These are phyloP conservation scores for Mohoua ochrocephala DNA, from an alignment of 2,113 vertebrate genomes.

Conservation along the genomic window DNA sequence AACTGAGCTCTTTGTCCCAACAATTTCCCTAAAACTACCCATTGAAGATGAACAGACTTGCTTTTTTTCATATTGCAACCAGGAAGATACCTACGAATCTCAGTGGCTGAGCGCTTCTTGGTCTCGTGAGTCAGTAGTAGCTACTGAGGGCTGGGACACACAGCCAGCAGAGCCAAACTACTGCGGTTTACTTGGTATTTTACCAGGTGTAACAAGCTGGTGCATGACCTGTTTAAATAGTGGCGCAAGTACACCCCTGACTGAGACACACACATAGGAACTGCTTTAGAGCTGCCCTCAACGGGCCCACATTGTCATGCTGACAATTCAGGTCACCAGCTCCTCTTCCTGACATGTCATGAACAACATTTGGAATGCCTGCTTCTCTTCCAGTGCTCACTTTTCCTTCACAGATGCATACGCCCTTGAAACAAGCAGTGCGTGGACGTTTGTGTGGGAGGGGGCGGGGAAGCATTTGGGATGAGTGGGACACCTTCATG, in stretches of 20 bases:
- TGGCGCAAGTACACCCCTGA: background rate
- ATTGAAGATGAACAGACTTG: background rate
- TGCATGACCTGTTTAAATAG: background rate
- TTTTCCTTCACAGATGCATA: background rate
- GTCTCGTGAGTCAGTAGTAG: background rate
- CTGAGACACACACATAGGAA: background rate
- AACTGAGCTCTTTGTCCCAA: background rate
- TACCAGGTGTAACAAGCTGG: background rate
- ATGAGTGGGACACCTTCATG: slow-evolving; percentile 57
- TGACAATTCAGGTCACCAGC: background rate
- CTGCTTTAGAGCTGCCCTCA: background rate
- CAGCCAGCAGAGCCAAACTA: background rate
- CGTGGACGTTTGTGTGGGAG: background rate
- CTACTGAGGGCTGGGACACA: background rate
- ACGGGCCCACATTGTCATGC: fast-evolving
- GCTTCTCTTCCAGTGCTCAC: background rate
- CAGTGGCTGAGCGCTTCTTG: background rate
- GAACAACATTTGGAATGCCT: background rate
- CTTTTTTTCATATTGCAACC: background rate
- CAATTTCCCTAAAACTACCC: background rate
- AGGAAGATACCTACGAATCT: fast-evolving
- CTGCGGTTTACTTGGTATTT: background rate
- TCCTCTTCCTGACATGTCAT: background rate
- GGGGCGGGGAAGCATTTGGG: background rate
- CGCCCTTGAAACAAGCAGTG: slow-evolving; percentile 43